phyloP scores from a whole-genome alignment of 1,140 invertebrate genomes.

The Pseudoatta argentina region DNA sequence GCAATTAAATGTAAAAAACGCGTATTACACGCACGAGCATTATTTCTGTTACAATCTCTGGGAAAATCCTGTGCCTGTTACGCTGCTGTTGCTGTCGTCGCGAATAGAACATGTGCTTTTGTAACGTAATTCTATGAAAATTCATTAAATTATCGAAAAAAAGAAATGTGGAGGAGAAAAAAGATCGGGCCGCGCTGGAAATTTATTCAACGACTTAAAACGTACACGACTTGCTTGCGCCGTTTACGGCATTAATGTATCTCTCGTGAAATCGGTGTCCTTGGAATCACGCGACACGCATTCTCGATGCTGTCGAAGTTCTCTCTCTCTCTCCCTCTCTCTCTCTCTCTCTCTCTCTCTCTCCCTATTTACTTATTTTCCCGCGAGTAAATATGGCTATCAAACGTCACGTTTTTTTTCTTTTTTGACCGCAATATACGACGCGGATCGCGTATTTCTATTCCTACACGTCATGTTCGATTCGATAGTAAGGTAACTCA shows the following conservation, averaged over 20 bases:
- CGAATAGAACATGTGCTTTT: not conserved
- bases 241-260: slow-evolving; percentile 83
- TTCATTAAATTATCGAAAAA: slow-evolving; percentile 67
- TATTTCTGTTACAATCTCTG: slow-evolving; percentile 23
- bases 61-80: slow-evolving; percentile 18
- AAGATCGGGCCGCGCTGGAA: slow-evolving; percentile 56
- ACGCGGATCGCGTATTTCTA: slow-evolving; percentile 35
- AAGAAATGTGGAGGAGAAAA: slow-evolving; percentile 20
- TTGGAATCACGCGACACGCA: slow-evolving; percentile 82
- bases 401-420: slow-evolving; percentile 22
- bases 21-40: not conserved
- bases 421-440: slow-evolving; percentile 38
- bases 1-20: slow-evolving; percentile 20
- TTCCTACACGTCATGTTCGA: slow-evolving; percentile 7
- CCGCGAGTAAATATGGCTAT: slow-evolving; percentile 37
- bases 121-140: slow-evolving; percentile 54
- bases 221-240: slow-evolving; percentile 59
- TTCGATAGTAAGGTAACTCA: slow-evolving; percentile 27
- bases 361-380: slow-evolving; percentile 20
- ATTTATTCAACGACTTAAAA: slow-evolving; percentile 74
- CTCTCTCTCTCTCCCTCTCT: no score
- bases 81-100: not conserved
- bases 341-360: not conserved
- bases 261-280: slow-evolving; percentile 83
- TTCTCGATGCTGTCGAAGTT: slow-evolving; percentile 69